A percentile compares a stretch with the other conserved stretches of the same genome.
Evolutionary conservation across 2,113 vertebrate species (phyloP).

Genomic region (Lynx canadensis): DNA sequence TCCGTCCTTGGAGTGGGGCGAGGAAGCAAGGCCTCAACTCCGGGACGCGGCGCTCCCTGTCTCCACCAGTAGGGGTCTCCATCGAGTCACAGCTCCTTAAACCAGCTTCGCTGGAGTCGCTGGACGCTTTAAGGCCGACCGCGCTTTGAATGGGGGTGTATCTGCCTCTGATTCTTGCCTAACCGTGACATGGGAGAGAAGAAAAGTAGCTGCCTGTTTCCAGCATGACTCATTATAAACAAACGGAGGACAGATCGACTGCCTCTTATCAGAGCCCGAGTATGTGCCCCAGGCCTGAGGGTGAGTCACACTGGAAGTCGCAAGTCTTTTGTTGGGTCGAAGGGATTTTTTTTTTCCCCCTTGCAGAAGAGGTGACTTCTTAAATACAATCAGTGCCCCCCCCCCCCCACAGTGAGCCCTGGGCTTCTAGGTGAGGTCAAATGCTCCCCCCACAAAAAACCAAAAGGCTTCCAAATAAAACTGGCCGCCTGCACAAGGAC

Average conservation of each 20-base stretch:
- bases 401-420: not conserved
- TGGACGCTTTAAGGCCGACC: not conserved
- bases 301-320: slow-evolving; percentile 60
- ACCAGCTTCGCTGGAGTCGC: not conserved
- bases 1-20: not conserved
- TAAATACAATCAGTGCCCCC: not conserved
- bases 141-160: not conserved
- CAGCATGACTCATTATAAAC: slow-evolving; percentile 75
- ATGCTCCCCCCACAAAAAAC: not conserved
- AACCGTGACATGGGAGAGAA: not conserved
- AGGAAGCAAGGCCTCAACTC: not conserved
- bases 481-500: not conserved
- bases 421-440: not conserved
- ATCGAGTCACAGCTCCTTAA: slow-evolving; percentile 10
- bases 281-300: not conserved
- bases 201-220: slow-evolving; percentile 49
- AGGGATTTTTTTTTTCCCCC: not conserved
- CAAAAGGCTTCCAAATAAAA: not conserved
- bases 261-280: slow-evolving; percentile 63
- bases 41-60: not conserved
- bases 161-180: slow-evolving; percentile 59
- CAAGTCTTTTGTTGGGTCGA: not conserved
- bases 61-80: slow-evolving; percentile 53
- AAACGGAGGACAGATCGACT: slow-evolving; percentile 44
- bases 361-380: not conserved